Evolutionary conservation across 2,888 invertebrate genomes (phyloP).

Genomic region (Digitonthophagus gazella): DNA sequence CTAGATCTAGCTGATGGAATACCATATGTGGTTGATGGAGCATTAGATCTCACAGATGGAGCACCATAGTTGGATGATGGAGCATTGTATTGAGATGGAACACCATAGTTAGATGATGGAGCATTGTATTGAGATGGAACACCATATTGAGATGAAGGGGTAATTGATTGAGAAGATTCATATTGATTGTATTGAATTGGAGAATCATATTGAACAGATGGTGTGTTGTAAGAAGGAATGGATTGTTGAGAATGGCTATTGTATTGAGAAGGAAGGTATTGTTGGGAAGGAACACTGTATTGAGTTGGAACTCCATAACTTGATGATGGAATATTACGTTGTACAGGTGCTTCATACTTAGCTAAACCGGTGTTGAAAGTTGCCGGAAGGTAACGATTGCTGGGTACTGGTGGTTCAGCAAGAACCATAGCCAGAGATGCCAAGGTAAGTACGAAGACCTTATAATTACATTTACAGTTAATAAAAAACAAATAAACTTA

Average conservation of each 20-base stretch:
- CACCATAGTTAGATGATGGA: constrained; percentile 13
- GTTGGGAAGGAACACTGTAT: constrained; percentile 4
- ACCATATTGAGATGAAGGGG: background rate
- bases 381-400: constrained; percentile 43
- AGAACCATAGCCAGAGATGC: constrained; percentile 39
- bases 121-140: background rate
- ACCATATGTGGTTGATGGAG: constrained; percentile 7
- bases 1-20: constrained; percentile 12
- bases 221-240: background rate
- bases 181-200: constrained; percentile 10
- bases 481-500: background rate
- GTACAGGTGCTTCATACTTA: constrained; percentile 39
- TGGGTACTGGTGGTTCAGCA: constrained; percentile 49
- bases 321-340: constrained; percentile 18
- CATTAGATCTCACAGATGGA: background rate
- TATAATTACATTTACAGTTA: constrained; percentile 26
- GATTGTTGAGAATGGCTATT: constrained; percentile 3
- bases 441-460: constrained; percentile 39
- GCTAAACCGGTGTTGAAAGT: constrained; percentile 34
- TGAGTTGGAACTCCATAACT: constrained; percentile 18
- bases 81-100: constrained; percentile 4
- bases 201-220: constrained; percentile 19
- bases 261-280: constrained; percentile 5
- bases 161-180: constrained; percentile 9
- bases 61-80: background rate